Conservation (phyloP, 2,797 vertebrate species). For the Vireo griseus region DNA sequence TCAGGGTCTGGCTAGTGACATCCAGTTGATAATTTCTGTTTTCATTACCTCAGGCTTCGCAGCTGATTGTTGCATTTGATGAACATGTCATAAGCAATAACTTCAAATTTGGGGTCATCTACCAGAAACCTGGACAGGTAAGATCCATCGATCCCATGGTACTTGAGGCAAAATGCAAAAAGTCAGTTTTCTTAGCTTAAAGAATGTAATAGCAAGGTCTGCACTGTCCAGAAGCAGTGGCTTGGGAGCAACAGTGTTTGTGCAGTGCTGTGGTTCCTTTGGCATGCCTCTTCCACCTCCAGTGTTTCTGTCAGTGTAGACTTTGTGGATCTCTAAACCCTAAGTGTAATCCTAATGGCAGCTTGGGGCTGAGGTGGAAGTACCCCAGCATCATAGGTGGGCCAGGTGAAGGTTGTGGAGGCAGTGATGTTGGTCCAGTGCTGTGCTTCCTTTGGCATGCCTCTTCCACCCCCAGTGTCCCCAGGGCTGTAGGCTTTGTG, state of each 20-base stretch:
- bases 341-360: neutral
- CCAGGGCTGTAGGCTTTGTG: neutral
- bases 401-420: neutral
- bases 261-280: neutral
- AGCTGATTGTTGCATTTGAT: slow-evolving; percentile 74
- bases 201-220: neutral
- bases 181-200: neutral
- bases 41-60: slow-evolving; percentile 53
- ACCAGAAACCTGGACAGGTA: slow-evolving; percentile 74
- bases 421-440: neutral
- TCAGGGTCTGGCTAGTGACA: neutral
- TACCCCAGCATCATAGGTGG: neutral
- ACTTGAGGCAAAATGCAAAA: neutral
- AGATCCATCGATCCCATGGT: neutral
- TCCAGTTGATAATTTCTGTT: neutral
- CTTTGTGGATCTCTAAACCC: neutral
- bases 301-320: too few species aligned
- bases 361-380: neutral
- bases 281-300: neutral
- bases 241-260: neutral
- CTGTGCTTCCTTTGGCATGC: neutral
- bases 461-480: neutral
- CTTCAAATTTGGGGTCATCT: slow-evolving; percentile 76
- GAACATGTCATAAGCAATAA: slow-evolving; percentile 74
- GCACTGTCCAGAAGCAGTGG: neutral